A percentile compares a stretch with the other conserved stretches of the same genome.
Conservation (phyloP, 2,797 vertebrate species). For the Anas bernieri region DNA sequence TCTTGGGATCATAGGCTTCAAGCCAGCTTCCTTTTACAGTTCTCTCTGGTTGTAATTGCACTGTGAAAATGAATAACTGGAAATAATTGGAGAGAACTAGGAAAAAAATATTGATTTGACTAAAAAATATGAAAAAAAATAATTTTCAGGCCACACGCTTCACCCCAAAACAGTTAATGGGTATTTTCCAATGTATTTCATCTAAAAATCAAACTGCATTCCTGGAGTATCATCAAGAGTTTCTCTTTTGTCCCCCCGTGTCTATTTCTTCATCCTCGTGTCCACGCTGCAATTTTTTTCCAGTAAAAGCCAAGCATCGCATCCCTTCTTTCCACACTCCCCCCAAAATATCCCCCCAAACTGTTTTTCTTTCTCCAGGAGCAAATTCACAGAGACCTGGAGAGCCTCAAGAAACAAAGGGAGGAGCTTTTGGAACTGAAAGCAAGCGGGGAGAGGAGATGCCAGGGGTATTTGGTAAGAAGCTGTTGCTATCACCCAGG, state of each 20-base stretch:
- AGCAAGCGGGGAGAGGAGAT: neutral
- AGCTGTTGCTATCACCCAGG: neutral
- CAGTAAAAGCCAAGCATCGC: no score
- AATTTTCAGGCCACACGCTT: neutral
- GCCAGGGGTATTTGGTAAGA: neutral
- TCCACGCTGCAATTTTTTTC: accelerated
- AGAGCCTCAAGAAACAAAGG: neutral
- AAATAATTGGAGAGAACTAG: neutral
- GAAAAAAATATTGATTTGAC: neutral
- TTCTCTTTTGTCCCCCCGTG: neutral
- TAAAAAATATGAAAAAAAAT: neutral
- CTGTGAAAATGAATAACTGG: neutral
- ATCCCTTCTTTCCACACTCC: neutral
- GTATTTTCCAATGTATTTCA: neutral
- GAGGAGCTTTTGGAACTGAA: neutral
- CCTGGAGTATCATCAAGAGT: neutral
- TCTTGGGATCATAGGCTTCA: neutral
- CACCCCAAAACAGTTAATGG: neutral
- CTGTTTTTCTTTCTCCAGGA: neutral
- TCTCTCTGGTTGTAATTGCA: neutral
- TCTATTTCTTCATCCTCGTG: neutral
- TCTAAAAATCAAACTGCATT: no score
- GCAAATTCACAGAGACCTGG: neutral
- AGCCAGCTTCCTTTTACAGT: neutral
- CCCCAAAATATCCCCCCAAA: no score